Evolutionary conservation across 2,888 invertebrate genomes (phyloP), one percentile per base, ranked within the genome.

Genomic region (Coelogynopora nodosa): DNA sequence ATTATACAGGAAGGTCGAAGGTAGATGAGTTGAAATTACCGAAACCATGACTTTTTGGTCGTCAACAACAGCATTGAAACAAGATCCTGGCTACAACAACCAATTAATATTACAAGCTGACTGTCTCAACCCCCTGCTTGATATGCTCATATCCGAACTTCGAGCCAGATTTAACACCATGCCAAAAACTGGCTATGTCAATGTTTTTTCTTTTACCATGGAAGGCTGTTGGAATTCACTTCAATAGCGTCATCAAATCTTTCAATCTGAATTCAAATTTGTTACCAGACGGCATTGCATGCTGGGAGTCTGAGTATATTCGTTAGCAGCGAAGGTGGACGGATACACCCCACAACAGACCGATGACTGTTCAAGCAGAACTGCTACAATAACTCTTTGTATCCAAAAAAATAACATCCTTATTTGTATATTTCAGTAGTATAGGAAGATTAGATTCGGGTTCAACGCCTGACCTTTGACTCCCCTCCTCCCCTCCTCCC

Each of bases 101-200:
- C 74, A 74, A 74, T 23, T 26, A 74, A 74, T 74, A 74, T 74
- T 74, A 23, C 74, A 74, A 74, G 27, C 74, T 74, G 74, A 26
- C 74, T 74, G 27, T 74, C 74, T 74, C 18, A 26, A n/a, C 5
- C 74, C 74, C 74, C 74, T 74, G 74, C 74, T 74, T 74, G 74
- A 74, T 74, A 74, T 74, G 5, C 23, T 74, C 74, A 74, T 74
- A 74, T 74, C 74, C 18, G 74, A 74, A 74, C 74, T 74, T 74
- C 74, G 74, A 74, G 74, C 74, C 74, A 74, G 74, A 74, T 74
- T 74, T 74, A 74, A 74, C 74, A 74, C 74, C 74, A 74, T 74
- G 74, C 74, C 74, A 26, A 74, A 74, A 5, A 49, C 23, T 5
- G 5, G 74, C 74, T 13, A 74, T 74, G 74, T 74, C 74, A 74